Base-by-base conservation (phyloP, 2,113 vertebrate genomes). In the Riparia riparia region DNA sequence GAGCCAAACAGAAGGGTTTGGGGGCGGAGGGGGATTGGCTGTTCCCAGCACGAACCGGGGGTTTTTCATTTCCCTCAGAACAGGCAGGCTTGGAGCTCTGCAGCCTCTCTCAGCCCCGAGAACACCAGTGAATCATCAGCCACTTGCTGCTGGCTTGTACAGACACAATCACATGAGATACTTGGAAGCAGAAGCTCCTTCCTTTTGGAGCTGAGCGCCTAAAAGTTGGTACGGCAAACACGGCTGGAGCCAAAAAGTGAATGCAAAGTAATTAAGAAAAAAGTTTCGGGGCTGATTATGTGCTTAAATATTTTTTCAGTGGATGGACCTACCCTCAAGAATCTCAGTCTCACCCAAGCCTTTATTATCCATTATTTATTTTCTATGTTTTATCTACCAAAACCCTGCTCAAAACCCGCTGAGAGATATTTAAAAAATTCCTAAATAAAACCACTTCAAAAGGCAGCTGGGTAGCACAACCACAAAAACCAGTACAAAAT, bases 111-210 rank as follows among this genome's bases (percentile, higher is more conserved):
- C n/a, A 44, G 66, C 42, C 63, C 72, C 11, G 20, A 44, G 64
- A 76, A 44, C 76, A 26, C 18, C 12, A 1, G 51, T 79, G 91
- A 82, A 53, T 45, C 93, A 74, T 24, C 88, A 68, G 42, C 56
- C 57, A 20, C 83, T 86, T 12, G 51, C 80, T 49, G 57, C 12
- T 39, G 72, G 8, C 21, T 77, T 9, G 25, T 3, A 28, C 45
- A 5, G 5, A 57, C 1, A 1, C 21, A 12, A 28, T 53, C 7
- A 9, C 4, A 31, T 3, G 3, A 45, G 3, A 34, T 3, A 32
- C 7, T 22, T 3, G 39, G 45, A 65, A 50, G 42, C 7, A n/a
- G 22, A 42, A 37, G 10, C 1, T 12, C 0, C 2, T 2, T 45
- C 26, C 50, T 39, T 53, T 31, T 15, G 20, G 17, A 69, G 65